phyloP scores from a whole-genome alignment of 2,797 vertebrate species.

The Coccyzus lansbergi region DNA sequence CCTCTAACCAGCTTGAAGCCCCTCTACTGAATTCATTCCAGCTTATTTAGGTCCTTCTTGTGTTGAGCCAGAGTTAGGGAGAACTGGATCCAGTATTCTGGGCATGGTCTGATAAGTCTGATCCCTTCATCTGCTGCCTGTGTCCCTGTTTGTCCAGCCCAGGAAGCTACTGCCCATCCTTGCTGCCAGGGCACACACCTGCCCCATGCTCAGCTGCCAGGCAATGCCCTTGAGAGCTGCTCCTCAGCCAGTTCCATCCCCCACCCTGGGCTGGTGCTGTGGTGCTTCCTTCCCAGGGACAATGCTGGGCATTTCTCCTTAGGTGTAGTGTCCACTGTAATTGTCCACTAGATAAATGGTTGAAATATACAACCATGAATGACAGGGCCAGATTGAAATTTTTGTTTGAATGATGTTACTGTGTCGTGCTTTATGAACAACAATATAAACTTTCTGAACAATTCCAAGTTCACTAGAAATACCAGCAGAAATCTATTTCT shows the following conservation, averaged over 20 bases:
- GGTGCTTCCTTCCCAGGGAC: background rate
- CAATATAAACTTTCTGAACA: background rate
- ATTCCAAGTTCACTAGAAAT: background rate
- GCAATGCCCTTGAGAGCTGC: background rate
- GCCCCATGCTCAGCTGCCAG: background rate
- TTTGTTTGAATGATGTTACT: background rate
- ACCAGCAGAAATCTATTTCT: background rate
- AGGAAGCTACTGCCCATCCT: background rate
- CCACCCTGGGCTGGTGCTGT: background rate
- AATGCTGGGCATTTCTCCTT: background rate
- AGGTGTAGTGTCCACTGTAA: background rate
- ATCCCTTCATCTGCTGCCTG: background rate
- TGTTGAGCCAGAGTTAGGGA: background rate
- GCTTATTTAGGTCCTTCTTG: background rate
- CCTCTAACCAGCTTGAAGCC: background rate
- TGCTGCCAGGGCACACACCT: background rate
- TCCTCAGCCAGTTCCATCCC: background rate
- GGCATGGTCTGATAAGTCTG: background rate
- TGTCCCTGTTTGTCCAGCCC: background rate
- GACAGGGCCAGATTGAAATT: background rate
- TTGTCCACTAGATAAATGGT: background rate
- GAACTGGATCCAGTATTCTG: background rate
- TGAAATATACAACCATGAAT: background rate
- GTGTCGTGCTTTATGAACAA: background rate
- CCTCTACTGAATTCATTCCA: background rate